Conservation (phyloP, 1,140 invertebrate genomes). For the Choristoneura fumiferana region DNA sequence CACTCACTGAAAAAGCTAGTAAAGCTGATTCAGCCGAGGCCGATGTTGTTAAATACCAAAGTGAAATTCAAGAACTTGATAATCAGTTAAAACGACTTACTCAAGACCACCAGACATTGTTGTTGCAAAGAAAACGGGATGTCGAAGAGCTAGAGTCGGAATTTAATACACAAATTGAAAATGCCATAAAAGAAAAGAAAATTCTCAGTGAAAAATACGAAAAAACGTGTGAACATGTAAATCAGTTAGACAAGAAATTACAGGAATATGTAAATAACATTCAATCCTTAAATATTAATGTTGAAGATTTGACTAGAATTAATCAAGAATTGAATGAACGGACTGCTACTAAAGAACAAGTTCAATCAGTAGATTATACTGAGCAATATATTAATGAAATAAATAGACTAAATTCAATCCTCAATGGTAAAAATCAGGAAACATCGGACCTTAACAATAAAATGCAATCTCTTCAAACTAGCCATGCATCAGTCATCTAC, state of each 20-base stretch:
- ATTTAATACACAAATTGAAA: slow-evolving; percentile 81
- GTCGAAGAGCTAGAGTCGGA: slow-evolving; percentile 81
- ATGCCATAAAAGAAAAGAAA: slow-evolving; percentile 78
- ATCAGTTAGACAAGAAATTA: slow-evolving; percentile 59
- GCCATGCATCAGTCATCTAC: slow-evolving; percentile 37
- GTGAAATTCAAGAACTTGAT: slow-evolving; percentile 68
- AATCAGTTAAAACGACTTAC: slow-evolving; percentile 75
- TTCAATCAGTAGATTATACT: slow-evolving; percentile 54
- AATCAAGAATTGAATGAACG: slow-evolving; percentile 54
- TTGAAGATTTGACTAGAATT: slow-evolving; percentile 49
- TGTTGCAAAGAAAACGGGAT: slow-evolving; percentile 76
- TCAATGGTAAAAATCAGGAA: slow-evolving; percentile 61
- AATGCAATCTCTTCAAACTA: slow-evolving; percentile 42
- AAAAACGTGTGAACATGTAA: slow-evolving; percentile 76
- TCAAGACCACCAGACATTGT: slow-evolving; percentile 75
- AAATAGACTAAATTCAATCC: slow-evolving; percentile 59
- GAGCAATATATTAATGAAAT: slow-evolving; percentile 70
- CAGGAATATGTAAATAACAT: slow-evolving; percentile 56
- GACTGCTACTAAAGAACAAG: slow-evolving; percentile 25
- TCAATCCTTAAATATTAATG: slow-evolving; percentile 48
- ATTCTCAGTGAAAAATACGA: slow-evolving; percentile 77
- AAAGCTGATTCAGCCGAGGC: slow-evolving; percentile 49
- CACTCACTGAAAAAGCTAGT: slow-evolving; percentile 46
- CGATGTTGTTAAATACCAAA: slow-evolving; percentile 47
- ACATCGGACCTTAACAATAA: slow-evolving; percentile 54